These are phyloP conservation scores for Cecropterus lyciades DNA, from an alignment of 1,140 invertebrate genomes.

Conservation along the genomic window DNA sequence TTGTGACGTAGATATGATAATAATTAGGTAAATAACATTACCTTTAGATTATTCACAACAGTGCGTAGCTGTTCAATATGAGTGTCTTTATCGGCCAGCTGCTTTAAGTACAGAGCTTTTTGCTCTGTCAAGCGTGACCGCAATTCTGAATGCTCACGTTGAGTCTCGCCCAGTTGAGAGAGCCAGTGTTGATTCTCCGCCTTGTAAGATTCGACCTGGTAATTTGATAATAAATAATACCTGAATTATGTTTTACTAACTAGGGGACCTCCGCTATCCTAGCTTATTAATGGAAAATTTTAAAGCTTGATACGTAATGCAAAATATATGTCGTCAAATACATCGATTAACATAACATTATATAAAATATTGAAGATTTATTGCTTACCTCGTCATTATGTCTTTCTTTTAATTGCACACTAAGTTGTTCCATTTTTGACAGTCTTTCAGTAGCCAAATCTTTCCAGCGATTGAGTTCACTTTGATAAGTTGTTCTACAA, in stretches of 20 bases:
- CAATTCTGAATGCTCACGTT: conserved; percentile 68
- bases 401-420: conserved; percentile 70
- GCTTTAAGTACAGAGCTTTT: conserved; percentile 64
- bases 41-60: conserved; percentile 74
- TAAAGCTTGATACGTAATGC: too few relatives aligned
- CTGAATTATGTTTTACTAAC: too few relatives aligned
- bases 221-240: too few relatives aligned
- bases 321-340: too few relatives aligned
- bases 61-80: conserved; percentile 74
- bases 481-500: conserved; percentile 61
- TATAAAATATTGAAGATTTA: too few relatives aligned
- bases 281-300: too few relatives aligned
- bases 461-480: conserved; percentile 78
- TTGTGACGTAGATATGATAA: too few relatives aligned
- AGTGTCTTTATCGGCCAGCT: conserved; percentile 71
- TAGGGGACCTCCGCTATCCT: too few relatives aligned
- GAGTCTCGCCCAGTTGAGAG: conserved; percentile 65
- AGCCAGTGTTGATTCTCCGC: conserved; percentile 79
- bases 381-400: conserved; percentile 71
- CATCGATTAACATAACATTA: too few relatives aligned
- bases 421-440: conserved; percentile 76
- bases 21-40: too few relatives aligned
- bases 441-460: conserved; percentile 73
- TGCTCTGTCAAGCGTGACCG: conserved; percentile 69
- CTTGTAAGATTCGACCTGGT: conserved; percentile 76